Base-by-base conservation (phyloP, 2,797 vertebrate species). In the Meda fulgida region DNA sequence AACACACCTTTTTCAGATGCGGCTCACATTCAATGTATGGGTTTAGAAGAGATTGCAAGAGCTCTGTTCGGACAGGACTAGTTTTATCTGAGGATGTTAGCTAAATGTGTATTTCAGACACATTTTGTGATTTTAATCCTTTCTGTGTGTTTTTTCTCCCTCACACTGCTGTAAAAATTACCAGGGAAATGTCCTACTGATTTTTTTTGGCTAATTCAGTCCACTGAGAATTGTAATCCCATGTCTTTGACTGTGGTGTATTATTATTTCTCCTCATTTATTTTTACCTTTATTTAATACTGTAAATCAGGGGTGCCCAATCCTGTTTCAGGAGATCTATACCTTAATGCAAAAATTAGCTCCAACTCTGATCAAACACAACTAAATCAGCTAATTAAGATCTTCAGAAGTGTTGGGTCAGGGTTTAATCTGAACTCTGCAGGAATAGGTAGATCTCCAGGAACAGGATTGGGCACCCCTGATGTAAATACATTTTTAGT, bases 261-360 rank as follows among this genome's bases (percentile, higher is more conserved):
- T 65, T 21, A 65, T 31, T 36, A 66, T 80, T 66, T 66, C 26
- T 79, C 60, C 19, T 46, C 7, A 48, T 65, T 79, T 79, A 31
- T 65, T 79, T 46, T 66, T 40, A 79, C 40, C 40, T 46, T 65
- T 79, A 38, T 79, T 79, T 18, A 43, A 23, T 65, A 79, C 40
- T 79, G 60, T 65, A 31, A 31, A 65, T 65, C 14, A 65, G 7
- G 6, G 7, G 29, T 65, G 63, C 26, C 60, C 63, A 18, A 65
- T 65, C 29, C 63, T 18, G 63, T 65, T 65, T 29, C 63, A 31
- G 29, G 14, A 65, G 14, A 65, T 65, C 63, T 1, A 48, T 2
- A 8, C 16, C 29, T 65, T 31, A 29, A 3, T 8, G 29, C 29
- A 65, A 65, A 65, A 14, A 18, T 65, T 16, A 65, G 60, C 60